Evolutionary conservation across 2,888 invertebrate species (phyloP).

Genomic region (Orchesellides sinensis): DNA sequence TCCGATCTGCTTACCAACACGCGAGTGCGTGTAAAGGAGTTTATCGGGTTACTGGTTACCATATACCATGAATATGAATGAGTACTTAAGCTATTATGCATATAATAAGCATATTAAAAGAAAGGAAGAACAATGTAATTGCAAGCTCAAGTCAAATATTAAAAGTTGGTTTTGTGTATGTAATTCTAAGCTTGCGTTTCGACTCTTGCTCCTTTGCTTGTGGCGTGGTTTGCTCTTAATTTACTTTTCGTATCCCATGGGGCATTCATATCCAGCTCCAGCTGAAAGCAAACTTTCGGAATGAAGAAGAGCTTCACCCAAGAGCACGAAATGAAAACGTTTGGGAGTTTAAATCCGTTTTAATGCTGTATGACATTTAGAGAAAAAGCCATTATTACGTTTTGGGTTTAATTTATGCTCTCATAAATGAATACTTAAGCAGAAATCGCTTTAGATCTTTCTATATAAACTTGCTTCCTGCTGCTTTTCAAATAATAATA

Average conservation of each 20-base stretch:
- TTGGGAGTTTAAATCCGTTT: slow-evolving; percentile 49
- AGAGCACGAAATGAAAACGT: slow-evolving; percentile 46
- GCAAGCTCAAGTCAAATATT: slow-evolving; percentile 12
- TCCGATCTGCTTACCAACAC: slow-evolving; percentile 63
- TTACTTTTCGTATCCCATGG: slow-evolving; percentile 48
- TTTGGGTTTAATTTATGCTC: slow-evolving; percentile 51
- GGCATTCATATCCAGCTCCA: slow-evolving; percentile 36
- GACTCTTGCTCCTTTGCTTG: slow-evolving; percentile 11
- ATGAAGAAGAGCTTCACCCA: slow-evolving; percentile 21
- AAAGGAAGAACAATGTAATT: slow-evolving; percentile 19
- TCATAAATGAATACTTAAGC: slow-evolving; percentile 53
- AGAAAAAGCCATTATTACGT: slow-evolving; percentile 54
- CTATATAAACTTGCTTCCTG: slow-evolving; percentile 29
- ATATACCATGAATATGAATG: background rate
- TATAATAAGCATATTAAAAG: background rate
- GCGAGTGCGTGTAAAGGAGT: slow-evolving; percentile 55
- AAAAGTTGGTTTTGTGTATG: background rate
- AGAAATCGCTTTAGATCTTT: slow-evolving; percentile 54
- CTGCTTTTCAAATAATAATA: slow-evolving; percentile 45
- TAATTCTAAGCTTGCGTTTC: slow-evolving; percentile 9
- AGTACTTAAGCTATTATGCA: background rate
- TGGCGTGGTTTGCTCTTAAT: slow-evolving; percentile 51
- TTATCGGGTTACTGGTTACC: slow-evolving; percentile 50
- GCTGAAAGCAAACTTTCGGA: slow-evolving; percentile 22
- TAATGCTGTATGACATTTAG: slow-evolving; percentile 53